Evolutionary conservation across 2,113 vertebrate species (phyloP).

Genomic region (Plecotus auritus): DNA sequence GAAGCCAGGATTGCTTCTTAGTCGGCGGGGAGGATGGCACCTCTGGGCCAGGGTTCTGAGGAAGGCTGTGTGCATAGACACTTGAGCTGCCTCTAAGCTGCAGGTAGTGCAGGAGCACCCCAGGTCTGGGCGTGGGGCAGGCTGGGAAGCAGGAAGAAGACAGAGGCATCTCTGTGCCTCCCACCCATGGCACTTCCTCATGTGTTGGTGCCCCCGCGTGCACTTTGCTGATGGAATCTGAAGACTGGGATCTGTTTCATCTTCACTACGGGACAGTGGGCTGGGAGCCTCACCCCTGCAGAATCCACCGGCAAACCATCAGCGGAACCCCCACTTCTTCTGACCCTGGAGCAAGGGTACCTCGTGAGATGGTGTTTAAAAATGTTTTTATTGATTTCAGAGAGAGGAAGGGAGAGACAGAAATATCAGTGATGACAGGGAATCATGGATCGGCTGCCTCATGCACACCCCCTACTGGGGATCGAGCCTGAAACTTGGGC

Average conservation of each 20-base stretch:
- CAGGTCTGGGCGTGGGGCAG: background rate
- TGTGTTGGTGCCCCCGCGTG: background rate
- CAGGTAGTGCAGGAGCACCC: background rate
- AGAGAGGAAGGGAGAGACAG: no score
- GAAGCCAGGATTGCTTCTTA: background rate
- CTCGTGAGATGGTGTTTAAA: background rate
- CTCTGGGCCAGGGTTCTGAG: background rate
- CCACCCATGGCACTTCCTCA: accelerated
- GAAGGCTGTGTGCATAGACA: background rate
- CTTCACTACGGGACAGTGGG: background rate
- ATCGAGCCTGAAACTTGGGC: no score
- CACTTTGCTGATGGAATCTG: background rate
- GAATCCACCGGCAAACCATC: background rate
- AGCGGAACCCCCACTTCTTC: background rate
- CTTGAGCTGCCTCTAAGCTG: background rate
- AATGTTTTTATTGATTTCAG: no score
- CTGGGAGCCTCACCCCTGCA: background rate
- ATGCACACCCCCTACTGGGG: no score
- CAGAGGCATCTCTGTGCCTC: background rate
- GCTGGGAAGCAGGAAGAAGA: background rate
- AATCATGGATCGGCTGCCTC: no score
- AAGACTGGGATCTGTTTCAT: background rate
- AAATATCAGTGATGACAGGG: no score
- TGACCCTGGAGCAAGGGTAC: background rate
- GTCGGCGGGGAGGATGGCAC: background rate